Evolutionary conservation across 2,797 vertebrate species (phyloP), one percentile per base, ranked within the genome.

Genomic region (Triplophysa bombifrons): DNA sequence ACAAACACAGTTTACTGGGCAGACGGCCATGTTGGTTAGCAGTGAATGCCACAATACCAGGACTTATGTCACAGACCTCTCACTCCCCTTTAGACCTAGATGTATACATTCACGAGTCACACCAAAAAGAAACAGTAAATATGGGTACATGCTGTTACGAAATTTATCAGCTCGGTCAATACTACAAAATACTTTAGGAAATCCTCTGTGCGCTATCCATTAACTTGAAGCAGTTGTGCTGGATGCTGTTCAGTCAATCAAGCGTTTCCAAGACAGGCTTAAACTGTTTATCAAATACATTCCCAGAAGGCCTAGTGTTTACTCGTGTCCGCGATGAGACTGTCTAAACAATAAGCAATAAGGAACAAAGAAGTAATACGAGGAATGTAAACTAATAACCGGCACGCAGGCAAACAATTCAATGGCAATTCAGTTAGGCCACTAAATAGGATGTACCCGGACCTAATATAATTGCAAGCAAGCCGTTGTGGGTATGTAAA

Each of bases 291-390:
- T 82, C 60, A 16, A 74, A 72, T 30, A 19, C 48, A 48, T 48
- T 73, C 80, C 25, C 61, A 72, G 80, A 60, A 46, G 17, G 51
- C 34, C 27, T 68, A n/a, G n/a, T 56, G 25, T 51, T 27, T 56
- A 60, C 56, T 58, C 66, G n/a, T 14, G n/a, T 65, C 61, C 58
- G 73, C 63, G 25, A 44, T 69, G 25, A 74, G 8, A 53, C 6
- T 5, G 16, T 3, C 55, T 65, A 72, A 80, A 80, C 65, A 51
- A 63, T 67, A 55, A 48, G 34, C 72, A 80, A 67, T 61, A 76
- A 69, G 53, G 4, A 61, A 46, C 68, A 16, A 76, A 58, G 66
- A 4, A 19, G 41, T 72, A 27, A 74, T 78, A 73, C 20, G 65
- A 66, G 44, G 60, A 9, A 61, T 22, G 56, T 27, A 80, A 69